Evolutionary conservation across 2,888 invertebrate genomes (phyloP).

Genomic region (Drosophila tripunctata): DNA sequence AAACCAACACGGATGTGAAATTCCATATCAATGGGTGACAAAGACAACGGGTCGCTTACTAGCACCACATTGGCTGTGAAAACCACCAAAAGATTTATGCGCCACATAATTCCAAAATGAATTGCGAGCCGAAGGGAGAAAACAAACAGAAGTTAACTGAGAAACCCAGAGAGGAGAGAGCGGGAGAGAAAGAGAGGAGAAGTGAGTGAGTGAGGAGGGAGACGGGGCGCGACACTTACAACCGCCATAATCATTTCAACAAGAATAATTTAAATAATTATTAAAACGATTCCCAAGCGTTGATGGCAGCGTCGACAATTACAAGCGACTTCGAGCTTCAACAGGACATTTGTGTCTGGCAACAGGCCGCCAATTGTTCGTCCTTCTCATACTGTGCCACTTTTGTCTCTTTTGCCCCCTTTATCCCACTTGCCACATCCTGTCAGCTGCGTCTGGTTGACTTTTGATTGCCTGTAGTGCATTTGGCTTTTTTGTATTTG

Average conservation of each 20-base stretch:
- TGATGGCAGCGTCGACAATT: slow-evolving; percentile 68
- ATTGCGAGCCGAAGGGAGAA: slow-evolving; percentile 20
- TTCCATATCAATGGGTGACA: slow-evolving; percentile 4
- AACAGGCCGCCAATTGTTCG: slow-evolving; percentile 58
- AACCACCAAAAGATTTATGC: slow-evolving; percentile 81
- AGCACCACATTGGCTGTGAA: slow-evolving; percentile 62
- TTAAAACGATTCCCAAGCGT: slow-evolving; percentile 78
- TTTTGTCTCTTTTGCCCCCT: neutral
- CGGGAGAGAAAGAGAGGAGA: neutral
- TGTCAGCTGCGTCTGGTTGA: slow-evolving; percentile 50
- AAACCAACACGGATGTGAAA: neutral
- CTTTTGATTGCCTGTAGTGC: slow-evolving; percentile 59
- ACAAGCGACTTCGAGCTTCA: slow-evolving; percentile 46
- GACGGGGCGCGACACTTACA: slow-evolving; percentile 69
- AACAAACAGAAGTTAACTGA: neutral
- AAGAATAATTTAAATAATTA: slow-evolving; percentile 82
- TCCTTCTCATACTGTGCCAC: slow-evolving; percentile 15
- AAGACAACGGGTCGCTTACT: slow-evolving; percentile 19
- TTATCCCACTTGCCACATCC: slow-evolving; percentile 28
- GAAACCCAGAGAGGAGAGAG: slow-evolving; percentile 11
- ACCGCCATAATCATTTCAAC: slow-evolving; percentile 80
- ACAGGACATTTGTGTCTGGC: slow-evolving; percentile 54
- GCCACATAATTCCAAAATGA: slow-evolving; percentile 63
- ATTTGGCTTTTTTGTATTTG: slow-evolving; percentile 42
- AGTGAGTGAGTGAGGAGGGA: slow-evolving; percentile 9